Conservation (phyloP, 2,888 invertebrate species). For the Anodontia alba region DNA sequence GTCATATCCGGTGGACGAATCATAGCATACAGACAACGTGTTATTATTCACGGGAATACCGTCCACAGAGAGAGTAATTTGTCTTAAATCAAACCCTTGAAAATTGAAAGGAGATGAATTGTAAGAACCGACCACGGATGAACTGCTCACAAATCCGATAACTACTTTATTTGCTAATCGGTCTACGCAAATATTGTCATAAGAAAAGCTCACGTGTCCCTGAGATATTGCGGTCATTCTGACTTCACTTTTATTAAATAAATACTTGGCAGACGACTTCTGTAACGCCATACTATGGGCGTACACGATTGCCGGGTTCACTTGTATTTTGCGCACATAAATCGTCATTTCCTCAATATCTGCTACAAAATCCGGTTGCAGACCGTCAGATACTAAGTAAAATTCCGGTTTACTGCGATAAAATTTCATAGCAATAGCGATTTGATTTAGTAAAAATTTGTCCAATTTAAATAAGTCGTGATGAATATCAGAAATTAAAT, state of each 20-base stretch:
- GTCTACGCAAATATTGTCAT: constrained; percentile 31
- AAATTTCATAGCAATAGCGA: constrained; percentile 31
- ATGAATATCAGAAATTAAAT: not conserved
- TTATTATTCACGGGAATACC: constrained; percentile 24
- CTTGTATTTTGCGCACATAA: constrained; percentile 2
- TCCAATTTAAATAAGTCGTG: not conserved
- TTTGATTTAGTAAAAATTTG: constrained; percentile 25
- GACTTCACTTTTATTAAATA: constrained; percentile 25
- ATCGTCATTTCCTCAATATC: constrained; percentile 27
- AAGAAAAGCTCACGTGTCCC: constrained; percentile 29
- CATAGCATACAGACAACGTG: constrained; percentile 24
- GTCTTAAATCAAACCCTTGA: constrained; percentile 26
- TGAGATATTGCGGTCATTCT: constrained; percentile 20
- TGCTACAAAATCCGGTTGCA: constrained; percentile 24
- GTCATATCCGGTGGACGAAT: constrained; percentile 19
- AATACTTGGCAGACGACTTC: constrained; percentile 24
- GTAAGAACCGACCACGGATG: constrained; percentile 27
- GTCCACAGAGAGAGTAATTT: constrained; percentile 30
- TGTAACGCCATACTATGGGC: constrained; percentile 17
- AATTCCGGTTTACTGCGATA: constrained; percentile 36
- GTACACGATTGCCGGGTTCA: constrained; percentile 31
- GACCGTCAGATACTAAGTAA: constrained; percentile 21
- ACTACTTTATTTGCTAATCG: constrained; percentile 23
- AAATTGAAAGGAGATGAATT: constrained; percentile 29
- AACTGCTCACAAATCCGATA: constrained; percentile 35